A percentile compares a stretch with the other conserved stretches of the same genome.
phyloP scores from a whole-genome alignment of 1,140 invertebrate species.

The Oppia nitens region DNA sequence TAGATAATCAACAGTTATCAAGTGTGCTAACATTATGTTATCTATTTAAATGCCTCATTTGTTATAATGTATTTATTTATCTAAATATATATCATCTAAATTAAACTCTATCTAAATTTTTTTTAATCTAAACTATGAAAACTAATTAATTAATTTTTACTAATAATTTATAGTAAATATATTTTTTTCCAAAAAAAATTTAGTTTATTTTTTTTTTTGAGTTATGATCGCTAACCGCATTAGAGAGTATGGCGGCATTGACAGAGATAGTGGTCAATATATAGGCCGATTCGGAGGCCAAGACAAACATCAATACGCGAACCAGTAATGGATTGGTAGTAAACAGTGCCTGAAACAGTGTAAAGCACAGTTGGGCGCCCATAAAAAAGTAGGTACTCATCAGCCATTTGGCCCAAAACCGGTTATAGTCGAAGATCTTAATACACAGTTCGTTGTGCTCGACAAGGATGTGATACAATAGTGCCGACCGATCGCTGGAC shows the following conservation, averaged over 20 bases:
- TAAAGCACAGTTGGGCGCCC: conserved; percentile 2
- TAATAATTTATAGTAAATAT: too few relatives aligned
- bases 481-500: conserved; percentile 1
- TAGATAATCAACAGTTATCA: too few relatives aligned
- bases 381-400: conserved; percentile 10
- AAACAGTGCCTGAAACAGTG: conserved; percentile 11
- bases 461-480: conserved; percentile 8
- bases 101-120: too few relatives aligned
- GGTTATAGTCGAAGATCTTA: conserved; percentile 12
- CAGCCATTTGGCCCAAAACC: conserved; percentile 11
- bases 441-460: conserved; percentile 15
- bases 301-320: conserved; percentile 3
- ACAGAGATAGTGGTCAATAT: conserved; percentile 4
- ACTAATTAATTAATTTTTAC: too few relatives aligned
- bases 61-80: too few relatives aligned
- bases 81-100: too few relatives aligned
- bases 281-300: neutral
- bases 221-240: conserved; percentile 2
- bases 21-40: too few relatives aligned
- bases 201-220: neutral
- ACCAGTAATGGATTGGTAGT: conserved; percentile 1
- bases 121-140: too few relatives aligned
- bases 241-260: conserved; percentile 4
- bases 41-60: too few relatives aligned
- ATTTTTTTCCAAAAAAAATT: too few relatives aligned